These are phyloP conservation scores for Drosophila bunnanda DNA, from an alignment of 2,888 invertebrate species.

Conservation along the genomic window DNA sequence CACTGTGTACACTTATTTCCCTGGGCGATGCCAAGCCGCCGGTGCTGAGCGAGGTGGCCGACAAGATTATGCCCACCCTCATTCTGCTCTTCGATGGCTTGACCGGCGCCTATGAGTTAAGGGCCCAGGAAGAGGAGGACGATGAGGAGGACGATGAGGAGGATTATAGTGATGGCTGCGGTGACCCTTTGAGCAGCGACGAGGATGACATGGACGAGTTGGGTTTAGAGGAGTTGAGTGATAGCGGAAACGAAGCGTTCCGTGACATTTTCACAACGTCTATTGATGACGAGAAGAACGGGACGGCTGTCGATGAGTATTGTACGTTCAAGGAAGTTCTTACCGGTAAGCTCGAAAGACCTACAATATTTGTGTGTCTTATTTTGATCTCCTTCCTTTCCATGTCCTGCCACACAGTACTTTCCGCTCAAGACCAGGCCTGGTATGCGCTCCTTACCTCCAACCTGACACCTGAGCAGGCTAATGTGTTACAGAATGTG, in stretches of 20 bases:
- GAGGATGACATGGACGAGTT: slow-evolving; percentile 95
- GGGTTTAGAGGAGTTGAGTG: slow-evolving; percentile 90
- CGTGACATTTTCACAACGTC: slow-evolving; percentile 96
- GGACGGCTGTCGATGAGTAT: slow-evolving; percentile 92
- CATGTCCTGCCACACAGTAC: slow-evolving; percentile 84
- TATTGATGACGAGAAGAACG: slow-evolving; percentile 94
- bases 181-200: slow-evolving; percentile 94
- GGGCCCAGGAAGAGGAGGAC: slow-evolving; percentile 91
- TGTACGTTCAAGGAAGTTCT: slow-evolving; percentile 95
- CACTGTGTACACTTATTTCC: slow-evolving; percentile 94
- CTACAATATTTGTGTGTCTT: not conserved
- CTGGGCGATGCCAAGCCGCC: slow-evolving; percentile 91
- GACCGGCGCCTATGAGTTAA: slow-evolving; percentile 95
- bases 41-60: slow-evolving; percentile 90
- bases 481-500: slow-evolving; percentile 93
- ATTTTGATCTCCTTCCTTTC: not conserved
- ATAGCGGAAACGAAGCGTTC: slow-evolving; percentile 94
- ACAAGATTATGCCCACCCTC: slow-evolving; percentile 93
- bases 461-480: slow-evolving; percentile 91
- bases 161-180: slow-evolving; percentile 92
- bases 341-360: slow-evolving; percentile 85
- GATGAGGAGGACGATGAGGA: slow-evolving; percentile 93
- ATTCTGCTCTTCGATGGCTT: slow-evolving; percentile 96
- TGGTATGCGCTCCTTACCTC: slow-evolving; percentile 93
- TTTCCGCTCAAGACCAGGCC: slow-evolving; percentile 89